phyloP scores from a whole-genome alignment of 2,113 vertebrate genomes.

The Labrus mixtus region DNA sequence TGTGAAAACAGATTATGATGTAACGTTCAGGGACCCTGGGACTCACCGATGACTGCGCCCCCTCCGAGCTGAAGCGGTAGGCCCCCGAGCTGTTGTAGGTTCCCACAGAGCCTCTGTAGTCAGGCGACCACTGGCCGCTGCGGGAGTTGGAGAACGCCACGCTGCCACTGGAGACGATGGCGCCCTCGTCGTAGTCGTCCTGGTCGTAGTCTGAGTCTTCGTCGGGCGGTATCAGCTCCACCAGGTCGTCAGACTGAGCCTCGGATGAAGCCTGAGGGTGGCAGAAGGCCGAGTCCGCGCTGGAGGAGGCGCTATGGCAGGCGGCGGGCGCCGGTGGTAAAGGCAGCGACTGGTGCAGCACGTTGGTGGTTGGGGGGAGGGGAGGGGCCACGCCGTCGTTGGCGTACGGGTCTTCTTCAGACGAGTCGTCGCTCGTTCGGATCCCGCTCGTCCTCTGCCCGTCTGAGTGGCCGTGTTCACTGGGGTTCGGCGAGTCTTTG shows the following conservation, averaged over 20 bases:
- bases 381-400: slow-evolving; percentile 87
- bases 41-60: slow-evolving; percentile 93
- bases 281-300: slow-evolving; percentile 87
- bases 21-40: no score
- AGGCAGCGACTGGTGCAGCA: slow-evolving; percentile 61
- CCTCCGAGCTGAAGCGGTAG: slow-evolving; percentile 95
- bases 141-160: slow-evolving; percentile 89
- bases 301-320: slow-evolving; percentile 83
- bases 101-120: slow-evolving; percentile 91
- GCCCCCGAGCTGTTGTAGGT: slow-evolving; percentile 95
- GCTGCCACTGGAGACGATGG: slow-evolving; percentile 90
- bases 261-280: slow-evolving; percentile 80
- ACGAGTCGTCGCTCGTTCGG: slow-evolving; percentile 96
- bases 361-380: slow-evolving; percentile 67
- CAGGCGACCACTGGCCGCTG: slow-evolving; percentile 92
- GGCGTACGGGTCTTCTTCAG: slow-evolving; percentile 97
- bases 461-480: slow-evolving; percentile 95
- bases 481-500: slow-evolving; percentile 97
- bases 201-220: slow-evolving; percentile 93
- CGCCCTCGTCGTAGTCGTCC: slow-evolving; percentile 93
- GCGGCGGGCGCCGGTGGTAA: slow-evolving; percentile 63
- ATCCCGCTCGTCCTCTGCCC: slow-evolving; percentile 96
- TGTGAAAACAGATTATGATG: no score
- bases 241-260: slow-evolving; percentile 77
- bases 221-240: slow-evolving; percentile 89